Percentiles rank a stretch among this genome's conserved stretches.
Evolutionary conservation across 2,797 vertebrate species (phyloP).

Genomic region (Hippoglossus hippoglossus): DNA sequence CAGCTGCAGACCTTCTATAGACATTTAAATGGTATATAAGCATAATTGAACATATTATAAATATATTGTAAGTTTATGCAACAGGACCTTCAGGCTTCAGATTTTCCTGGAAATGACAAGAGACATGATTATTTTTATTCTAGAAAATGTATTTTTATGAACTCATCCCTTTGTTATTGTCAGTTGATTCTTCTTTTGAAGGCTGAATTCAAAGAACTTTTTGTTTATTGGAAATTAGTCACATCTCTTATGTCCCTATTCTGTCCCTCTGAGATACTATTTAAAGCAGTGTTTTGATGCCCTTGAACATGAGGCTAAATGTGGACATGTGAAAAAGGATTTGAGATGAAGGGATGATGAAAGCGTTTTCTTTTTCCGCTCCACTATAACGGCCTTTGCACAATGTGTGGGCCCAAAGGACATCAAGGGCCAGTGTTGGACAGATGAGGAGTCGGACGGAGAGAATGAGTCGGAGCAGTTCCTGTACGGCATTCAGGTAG

Average conservation of each 20-base stretch:
- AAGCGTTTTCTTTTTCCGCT: slow-evolving; percentile 48
- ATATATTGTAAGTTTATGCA: slow-evolving; percentile 15
- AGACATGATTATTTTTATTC: slow-evolving; percentile 26
- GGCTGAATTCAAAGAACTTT: slow-evolving; percentile 34
- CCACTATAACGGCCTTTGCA: slow-evolving; percentile 67
- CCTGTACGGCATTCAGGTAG: slow-evolving; percentile 96
- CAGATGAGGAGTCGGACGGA: slow-evolving; percentile 97
- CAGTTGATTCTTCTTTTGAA: slow-evolving; percentile 32
- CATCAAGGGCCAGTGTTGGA: slow-evolving; percentile 98
- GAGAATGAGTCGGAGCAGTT: slow-evolving; percentile 99
- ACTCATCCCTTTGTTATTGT: slow-evolving; percentile 18
- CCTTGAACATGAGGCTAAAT: slow-evolving; percentile 62
- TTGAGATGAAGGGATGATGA: slow-evolving; percentile 68
- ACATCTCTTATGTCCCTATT: neutral
- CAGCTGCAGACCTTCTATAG: neutral
- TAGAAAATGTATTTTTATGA: slow-evolving; percentile 31
- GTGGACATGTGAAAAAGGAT: slow-evolving; percentile 64
- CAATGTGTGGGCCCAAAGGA: slow-evolving; percentile 84
- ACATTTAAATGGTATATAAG: slow-evolving; percentile 2
- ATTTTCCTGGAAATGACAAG: slow-evolving; percentile 20
- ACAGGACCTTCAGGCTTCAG: neutral
- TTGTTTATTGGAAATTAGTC: slow-evolving; percentile 46
- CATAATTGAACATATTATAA: slow-evolving; percentile 1
- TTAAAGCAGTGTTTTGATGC: slow-evolving; percentile 72
- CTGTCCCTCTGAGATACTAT: slow-evolving; percentile 55